phyloP scores from a whole-genome alignment of 2,888 invertebrate species.

The Empis livida region DNA sequence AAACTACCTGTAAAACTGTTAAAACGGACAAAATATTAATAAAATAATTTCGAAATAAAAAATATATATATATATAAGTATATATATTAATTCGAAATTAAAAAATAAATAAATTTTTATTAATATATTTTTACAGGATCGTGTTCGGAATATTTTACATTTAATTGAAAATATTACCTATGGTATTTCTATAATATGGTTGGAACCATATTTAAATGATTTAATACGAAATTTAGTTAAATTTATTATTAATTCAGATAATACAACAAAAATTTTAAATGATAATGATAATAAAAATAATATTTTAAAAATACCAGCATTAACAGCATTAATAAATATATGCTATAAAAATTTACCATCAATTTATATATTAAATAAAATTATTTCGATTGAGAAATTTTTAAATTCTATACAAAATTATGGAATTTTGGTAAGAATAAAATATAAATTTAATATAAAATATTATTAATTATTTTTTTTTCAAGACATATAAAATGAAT shows the following conservation, averaged over 20 bases:
- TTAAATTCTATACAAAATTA: slow-evolving; percentile 4
- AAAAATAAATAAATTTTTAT: too few species aligned
- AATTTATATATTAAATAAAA: slow-evolving; percentile 3
- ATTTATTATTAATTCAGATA: not conserved
- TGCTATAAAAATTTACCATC: slow-evolving; percentile 11
- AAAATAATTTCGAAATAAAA: too few species aligned
- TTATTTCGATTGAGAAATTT: slow-evolving; percentile 3
- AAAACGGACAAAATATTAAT: too few species aligned
- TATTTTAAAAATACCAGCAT: not conserved
- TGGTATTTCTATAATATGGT: slow-evolving; percentile 9
- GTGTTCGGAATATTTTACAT: not conserved
- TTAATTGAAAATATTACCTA: slow-evolving; percentile 7
- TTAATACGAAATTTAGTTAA: slow-evolving; percentile 7
- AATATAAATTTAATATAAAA: too few species aligned
- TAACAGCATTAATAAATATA: slow-evolving; percentile 9
- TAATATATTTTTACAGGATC: too few species aligned
- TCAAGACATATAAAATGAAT: slow-evolving; percentile 11
- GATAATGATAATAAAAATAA: not conserved
- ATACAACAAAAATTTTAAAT: not conserved
- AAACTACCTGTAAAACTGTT: too few species aligned
- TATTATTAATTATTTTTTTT: not conserved
- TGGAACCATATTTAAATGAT: slow-evolving; percentile 8
- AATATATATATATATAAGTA: too few species aligned
- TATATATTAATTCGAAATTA: too few species aligned
- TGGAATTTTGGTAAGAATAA: slow-evolving; percentile 4